Percentiles rank a stretch among this genome's conserved stretches.
Evolutionary conservation across 2,888 invertebrate genomes (phyloP).

Genomic region (Drosophila subquinaria): DNA sequence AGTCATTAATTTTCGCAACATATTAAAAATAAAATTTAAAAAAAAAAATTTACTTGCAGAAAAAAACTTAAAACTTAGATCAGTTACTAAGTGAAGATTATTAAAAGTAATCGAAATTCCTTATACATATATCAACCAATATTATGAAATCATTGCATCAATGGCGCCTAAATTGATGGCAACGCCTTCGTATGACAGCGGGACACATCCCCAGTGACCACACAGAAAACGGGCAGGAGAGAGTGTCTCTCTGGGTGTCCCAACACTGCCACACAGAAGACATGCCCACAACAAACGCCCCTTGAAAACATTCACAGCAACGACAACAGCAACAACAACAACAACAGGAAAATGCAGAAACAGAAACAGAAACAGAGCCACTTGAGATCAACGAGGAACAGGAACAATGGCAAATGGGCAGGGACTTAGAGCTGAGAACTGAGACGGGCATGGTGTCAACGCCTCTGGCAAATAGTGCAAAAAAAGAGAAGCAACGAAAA

Average conservation of each 20-base stretch:
- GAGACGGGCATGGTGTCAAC: constrained; percentile 50
- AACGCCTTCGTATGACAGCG: constrained; percentile 5
- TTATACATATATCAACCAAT: no score
- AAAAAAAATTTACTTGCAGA: no score
- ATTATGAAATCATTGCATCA: background rate
- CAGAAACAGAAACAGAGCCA: constrained; percentile 3
- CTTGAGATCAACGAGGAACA: constrained; percentile 22
- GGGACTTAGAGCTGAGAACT: background rate
- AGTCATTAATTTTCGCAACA: no score
- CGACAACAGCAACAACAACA: background rate
- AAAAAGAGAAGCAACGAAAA: background rate
- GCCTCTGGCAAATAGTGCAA: constrained; percentile 41
- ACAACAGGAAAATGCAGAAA: background rate
- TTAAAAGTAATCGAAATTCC: background rate
- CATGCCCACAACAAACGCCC: constrained; percentile 22
- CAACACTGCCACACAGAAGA: constrained; percentile 5
- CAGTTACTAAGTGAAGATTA: no score
- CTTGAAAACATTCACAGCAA: background rate
- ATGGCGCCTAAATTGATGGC: constrained; percentile 7
- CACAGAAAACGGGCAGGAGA: constrained; percentile 1
- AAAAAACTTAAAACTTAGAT: no score
- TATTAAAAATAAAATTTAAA: no score
- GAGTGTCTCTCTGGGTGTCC: constrained; percentile 6
- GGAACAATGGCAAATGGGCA: constrained; percentile 10
- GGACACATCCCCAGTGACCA: constrained; percentile 8